Base-by-base conservation (phyloP, 2,888 invertebrate genomes). In the Nomada ruficornis region DNA sequence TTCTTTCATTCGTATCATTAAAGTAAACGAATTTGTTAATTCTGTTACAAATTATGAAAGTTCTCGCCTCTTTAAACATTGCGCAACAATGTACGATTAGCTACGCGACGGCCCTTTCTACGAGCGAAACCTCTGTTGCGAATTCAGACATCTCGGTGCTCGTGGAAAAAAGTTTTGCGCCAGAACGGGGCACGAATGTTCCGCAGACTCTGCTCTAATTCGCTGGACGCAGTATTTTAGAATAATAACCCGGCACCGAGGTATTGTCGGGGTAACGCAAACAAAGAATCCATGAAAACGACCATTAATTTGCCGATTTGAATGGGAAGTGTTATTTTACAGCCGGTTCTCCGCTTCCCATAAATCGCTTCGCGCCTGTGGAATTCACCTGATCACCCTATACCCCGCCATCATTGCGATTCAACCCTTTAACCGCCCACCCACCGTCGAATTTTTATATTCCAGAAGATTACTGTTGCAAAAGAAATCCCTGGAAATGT, bases 321-420 rank as follows among this genome's bases (percentile, higher is more conserved):
- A 92, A 92, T 93, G 88, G 91, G 89, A 91, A 92, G 91, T 92
- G 91, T 93, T 93, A 93, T 92, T 93, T 92, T 92, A 93, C 92
- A 91, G 91, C 89, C 87, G 85, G 86, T 85, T 88, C 83, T 90
- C 90, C 90, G 89, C 86, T 87, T 91, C 81, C 88, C 88, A 91
- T 91, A 91, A 92, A 92, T 92, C 89, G 87, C 83, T 83, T 86
- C 68, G 79, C 84, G 36, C 65, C 67, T 80, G 78, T 78, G 87
- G 88, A 88, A 88, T 89, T 89, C 83, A 78, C 77, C 73, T 80
- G 79, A 77, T 80, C 86, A 68, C 75, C 75, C 64, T 60, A 23
- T 23, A n/a, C 55, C 52, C 52, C 55, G 50, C 36, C 63, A 42
- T 47, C 47, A n/a, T 47, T n/a, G 13, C 67, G 62, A 44, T n/a